Evolutionary conservation across 2,797 vertebrate species (phyloP), one percentile per base, ranked within the genome.

Genomic region (Pelochelys cantorii): DNA sequence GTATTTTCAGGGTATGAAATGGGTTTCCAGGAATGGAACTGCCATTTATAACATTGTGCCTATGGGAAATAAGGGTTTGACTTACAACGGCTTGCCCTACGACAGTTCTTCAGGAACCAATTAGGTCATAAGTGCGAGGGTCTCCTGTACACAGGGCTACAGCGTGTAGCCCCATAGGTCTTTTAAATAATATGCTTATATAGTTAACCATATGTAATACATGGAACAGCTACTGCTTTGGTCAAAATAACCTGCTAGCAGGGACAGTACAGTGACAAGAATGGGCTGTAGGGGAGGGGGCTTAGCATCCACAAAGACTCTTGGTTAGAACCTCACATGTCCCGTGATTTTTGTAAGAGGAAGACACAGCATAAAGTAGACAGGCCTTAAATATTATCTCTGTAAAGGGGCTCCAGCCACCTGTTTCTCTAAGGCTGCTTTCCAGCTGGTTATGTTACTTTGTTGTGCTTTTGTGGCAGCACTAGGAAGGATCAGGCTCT

Each of bases 401-500:
- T 88, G 17, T 37, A 81, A 93, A 92, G 62, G 20, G 11, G 13
- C 54, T 88, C 53, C 59, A 83, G 54, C 7, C 65, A 84, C 90
- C 54, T 55, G 9, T 82, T 90, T 56, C 79, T 34, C 42, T 5
- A 6, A 55, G 53, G 74, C 5, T 60, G 31, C 54, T 83, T 27
- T 37, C 79, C 90, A 93, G 2, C 31, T 89, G 85, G 7, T n/a
- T 91, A 29, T 85, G 13, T 92, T 91, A 88, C 60, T 93, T 95
- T 37, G 68, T 90, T 93, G 34, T 79, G 86, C 53, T 86, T 79
- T 75, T 91, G 11, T 60, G 78, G 78, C 77, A 83, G 53, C 90
- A 88, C 53, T 90, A 84, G 95, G 92, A 96, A 96, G 81, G 85
- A 86, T 77, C 56, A 79, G 90, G 42, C 65, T 95, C 93, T 97